A percentile compares a stretch with the other conserved stretches of the same genome.
phyloP scores from a whole-genome alignment of 2,797 vertebrate species.

The Hippoglossus hippoglossus region DNA sequence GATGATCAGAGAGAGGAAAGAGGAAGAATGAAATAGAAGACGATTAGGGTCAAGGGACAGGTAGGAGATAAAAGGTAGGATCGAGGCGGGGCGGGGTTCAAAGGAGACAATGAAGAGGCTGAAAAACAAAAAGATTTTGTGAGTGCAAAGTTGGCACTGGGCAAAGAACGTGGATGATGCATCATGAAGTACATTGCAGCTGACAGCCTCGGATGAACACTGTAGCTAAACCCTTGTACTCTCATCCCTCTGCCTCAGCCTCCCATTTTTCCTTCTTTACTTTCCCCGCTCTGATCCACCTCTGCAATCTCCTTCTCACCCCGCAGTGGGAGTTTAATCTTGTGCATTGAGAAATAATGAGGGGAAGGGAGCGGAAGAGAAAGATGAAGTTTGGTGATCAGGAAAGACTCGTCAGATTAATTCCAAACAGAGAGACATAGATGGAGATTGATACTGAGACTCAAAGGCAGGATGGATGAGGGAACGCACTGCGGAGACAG shows the following conservation, averaged over 20 bases:
- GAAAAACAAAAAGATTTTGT: conserved; percentile 19
- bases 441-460: conserved; percentile 65
- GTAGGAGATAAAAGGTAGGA: conserved; percentile 15
- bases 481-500: conserved; percentile 35
- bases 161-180: conserved; percentile 41
- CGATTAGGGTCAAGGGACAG: conserved; percentile 14
- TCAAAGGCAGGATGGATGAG: conserved; percentile 52
- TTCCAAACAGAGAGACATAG: conserved; percentile 60
- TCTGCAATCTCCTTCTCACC: conserved; percentile 47
- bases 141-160: conserved; percentile 20
- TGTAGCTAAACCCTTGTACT: conserved; percentile 48
- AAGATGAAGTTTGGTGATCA: conserved; percentile 64
- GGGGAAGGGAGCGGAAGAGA: conserved; percentile 30
- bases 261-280: conserved; percentile 29
- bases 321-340: conserved; percentile 63
- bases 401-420: conserved; percentile 57
- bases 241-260: conserved; percentile 30
- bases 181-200: conserved; percentile 43
- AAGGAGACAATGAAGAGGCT: conserved; percentile 18
- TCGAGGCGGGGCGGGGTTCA: conserved; percentile 9
- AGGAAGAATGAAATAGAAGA: conserved; percentile 17
- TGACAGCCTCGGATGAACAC: conserved; percentile 52
- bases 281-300: conserved; percentile 49
- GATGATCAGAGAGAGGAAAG: conserved; percentile 54
- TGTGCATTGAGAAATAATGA: conserved; percentile 54